Evolutionary conservation across 2,113 vertebrate species (phyloP).

Genomic region (Tachysurus fulvidraco): DNA sequence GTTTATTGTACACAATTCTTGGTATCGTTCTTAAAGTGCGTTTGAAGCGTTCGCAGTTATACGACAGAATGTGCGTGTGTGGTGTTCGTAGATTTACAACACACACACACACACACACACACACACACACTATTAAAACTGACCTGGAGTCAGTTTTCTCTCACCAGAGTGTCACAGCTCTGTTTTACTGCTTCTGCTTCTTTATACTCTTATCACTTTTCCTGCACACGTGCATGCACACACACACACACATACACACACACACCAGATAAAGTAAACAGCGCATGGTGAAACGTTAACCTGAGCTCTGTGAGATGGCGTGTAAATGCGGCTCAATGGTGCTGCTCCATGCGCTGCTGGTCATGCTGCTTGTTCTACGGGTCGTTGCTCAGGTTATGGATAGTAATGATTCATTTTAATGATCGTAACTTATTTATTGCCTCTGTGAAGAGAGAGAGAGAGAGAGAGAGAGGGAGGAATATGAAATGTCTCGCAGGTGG

Average conservation of each 20-base stretch:
- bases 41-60: neutral
- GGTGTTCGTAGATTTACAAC: too few relatives aligned
- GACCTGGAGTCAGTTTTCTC: neutral
- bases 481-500: neutral
- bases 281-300: slow-evolving; percentile 1
- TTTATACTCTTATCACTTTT: neutral
- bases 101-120: neutral
- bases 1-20: neutral
- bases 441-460: neutral
- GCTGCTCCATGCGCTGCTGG: neutral
- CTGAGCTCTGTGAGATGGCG: neutral
- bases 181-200: neutral
- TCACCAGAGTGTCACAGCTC: neutral
- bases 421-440: neutral
- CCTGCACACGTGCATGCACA: neutral
- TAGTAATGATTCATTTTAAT: neutral
- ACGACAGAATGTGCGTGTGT: too few relatives aligned
- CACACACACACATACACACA: slow-evolving; percentile 12
- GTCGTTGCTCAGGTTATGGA: neutral
- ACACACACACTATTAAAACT: neutral
- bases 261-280: neutral
- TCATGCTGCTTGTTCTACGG: neutral
- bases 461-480: neutral
- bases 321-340: neutral
- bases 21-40: neutral